Evolutionary conservation across 2,113 vertebrate genomes (phyloP).

Genomic region (Triplophysa siluroides): DNA sequence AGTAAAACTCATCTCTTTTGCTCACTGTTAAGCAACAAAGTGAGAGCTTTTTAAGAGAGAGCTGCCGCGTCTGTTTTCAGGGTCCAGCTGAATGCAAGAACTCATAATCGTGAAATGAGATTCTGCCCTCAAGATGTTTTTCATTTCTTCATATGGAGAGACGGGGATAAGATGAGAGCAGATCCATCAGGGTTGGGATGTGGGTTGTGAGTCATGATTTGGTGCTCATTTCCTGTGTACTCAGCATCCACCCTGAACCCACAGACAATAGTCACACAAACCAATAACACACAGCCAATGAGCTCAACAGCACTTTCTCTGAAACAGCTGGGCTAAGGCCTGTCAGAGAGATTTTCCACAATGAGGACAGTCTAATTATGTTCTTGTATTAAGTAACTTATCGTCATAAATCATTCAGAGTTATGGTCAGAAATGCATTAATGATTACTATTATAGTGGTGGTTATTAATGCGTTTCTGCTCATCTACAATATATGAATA

Average conservation of each 20-base stretch:
- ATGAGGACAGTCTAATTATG: constrained; percentile 10
- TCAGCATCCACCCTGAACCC: constrained; percentile 29
- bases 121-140: constrained; percentile 15
- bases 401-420: neutral
- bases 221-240: constrained; percentile 29
- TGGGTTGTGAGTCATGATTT: constrained; percentile 13
- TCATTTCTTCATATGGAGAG: constrained; percentile 12
- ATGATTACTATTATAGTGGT: neutral
- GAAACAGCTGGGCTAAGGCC: constrained; percentile 14
- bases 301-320: constrained; percentile 31
- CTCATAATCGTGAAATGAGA: constrained; percentile 13
- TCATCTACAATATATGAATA: neutral
- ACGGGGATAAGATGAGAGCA: neutral
- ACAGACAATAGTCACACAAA: constrained; percentile 27
- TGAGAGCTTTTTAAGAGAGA: neutral
- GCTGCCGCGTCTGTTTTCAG: neutral
- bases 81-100: constrained; percentile 26
- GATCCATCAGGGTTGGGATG: neutral
- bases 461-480: constrained; percentile 18
- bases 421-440: neutral
- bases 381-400: neutral
- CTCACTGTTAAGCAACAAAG: neutral
- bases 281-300: constrained; percentile 26
- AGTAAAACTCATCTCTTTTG: neutral
- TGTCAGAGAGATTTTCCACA: neutral